Conservation (phyloP, 2,888 invertebrate genomes). For the Xylophagus ater region DNA sequence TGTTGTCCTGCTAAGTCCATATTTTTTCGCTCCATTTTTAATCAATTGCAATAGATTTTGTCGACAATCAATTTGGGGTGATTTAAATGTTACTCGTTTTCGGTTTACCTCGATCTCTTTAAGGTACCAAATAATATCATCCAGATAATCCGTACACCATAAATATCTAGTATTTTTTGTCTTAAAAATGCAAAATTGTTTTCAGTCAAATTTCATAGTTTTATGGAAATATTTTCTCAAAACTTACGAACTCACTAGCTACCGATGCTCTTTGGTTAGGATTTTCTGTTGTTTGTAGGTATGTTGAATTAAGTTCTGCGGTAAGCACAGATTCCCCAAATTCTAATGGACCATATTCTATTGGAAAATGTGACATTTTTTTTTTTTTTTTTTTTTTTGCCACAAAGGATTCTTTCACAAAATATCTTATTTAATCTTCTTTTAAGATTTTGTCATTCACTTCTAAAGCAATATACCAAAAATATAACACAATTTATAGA, state of each 20-base stretch:
- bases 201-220: not conserved
- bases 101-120: slow-evolving; percentile 30
- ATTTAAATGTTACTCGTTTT: slow-evolving; percentile 23
- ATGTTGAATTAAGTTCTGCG: too few relatives aligned
- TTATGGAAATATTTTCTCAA: not conserved
- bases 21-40: slow-evolving; percentile 21
- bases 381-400: too few relatives aligned
- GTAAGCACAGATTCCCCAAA: too few relatives aligned
- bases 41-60: slow-evolving; percentile 25
- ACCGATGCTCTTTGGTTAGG: not conserved
- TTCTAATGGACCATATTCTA: too few relatives aligned
- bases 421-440: too few relatives aligned
- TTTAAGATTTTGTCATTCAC: too few relatives aligned
- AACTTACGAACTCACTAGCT: not conserved
- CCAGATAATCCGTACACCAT: slow-evolving; percentile 31
- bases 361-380: too few relatives aligned
- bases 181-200: slow-evolving; percentile 1
- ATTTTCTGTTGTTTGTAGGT: not conserved
- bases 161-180: slow-evolving; percentile 11
- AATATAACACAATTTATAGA: too few relatives aligned
- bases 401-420: too few relatives aligned
- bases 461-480: too few relatives aligned
- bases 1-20: slow-evolving; percentile 26
- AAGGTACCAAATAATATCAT: slow-evolving; percentile 30
- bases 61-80: slow-evolving; percentile 26